Evolutionary conservation across 2,113 vertebrate genomes (phyloP), one percentile per base, ranked within the genome.

Genomic region (Corythaixoides concolor): DNA sequence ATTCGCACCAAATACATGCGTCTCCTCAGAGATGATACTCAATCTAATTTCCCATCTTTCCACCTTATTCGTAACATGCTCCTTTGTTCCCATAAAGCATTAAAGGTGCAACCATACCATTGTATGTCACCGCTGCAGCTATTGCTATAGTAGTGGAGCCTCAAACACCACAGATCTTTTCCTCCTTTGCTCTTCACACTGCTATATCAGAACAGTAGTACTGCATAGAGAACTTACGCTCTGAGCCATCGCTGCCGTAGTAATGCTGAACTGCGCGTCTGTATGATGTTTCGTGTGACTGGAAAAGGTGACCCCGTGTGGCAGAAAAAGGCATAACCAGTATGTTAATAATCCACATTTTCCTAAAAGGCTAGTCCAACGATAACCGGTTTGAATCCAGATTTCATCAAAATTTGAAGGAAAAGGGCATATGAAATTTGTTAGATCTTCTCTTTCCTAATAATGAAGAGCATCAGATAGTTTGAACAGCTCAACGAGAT

Each of bases 171-270:
- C 27, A 5, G 7, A 18, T 9, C 74, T 3, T 19, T 5, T 41
- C 43, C 62, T 82, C 8, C 63, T 33, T 26, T 70, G 43, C 12
- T 52, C 22, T 35, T 33, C n/a, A 3, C 26, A 1, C 26, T 5
- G 37, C 45, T 5, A 0, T 1, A 4, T 4, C 1, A 1, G 5
- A 53, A 20, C n/a, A 62, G 73, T 0, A 6, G 35, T 27, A 9
- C 78, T 9, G 15, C 32, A 17, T 0, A 5, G 1, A 37, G 55
- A 9, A 1, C 23, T 23, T 3, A 2, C 37, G 12, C 58, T 0
- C 2, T 1, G 6, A 53, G 12, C 41, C 26, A 22, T 0, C 27
- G 12, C 30, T 18, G 1, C 15, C 0, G 1, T 6, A 15, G 2
- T 4, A 8, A 43, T 41, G 14, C 75, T 32, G 53, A 15, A 1